Base-by-base conservation (phyloP, 1,140 invertebrate species). In the Ceratitis capitata region DNA sequence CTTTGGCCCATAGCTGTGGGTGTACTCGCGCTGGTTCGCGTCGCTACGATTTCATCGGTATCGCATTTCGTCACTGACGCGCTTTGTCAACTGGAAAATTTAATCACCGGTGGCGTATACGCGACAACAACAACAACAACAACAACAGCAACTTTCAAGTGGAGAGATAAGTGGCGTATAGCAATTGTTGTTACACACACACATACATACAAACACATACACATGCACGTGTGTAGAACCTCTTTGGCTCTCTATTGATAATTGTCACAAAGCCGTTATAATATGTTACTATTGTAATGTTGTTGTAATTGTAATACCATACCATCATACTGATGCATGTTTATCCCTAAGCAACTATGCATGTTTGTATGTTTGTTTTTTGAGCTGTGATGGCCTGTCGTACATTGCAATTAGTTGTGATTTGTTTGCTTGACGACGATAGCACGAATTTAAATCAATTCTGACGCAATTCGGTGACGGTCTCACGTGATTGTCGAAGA, bases 91-190 rank as follows among this genome's bases (percentile, higher is more conserved):
- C 39, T 69, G 32, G 14, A 39, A 69, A 69, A 35, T 69, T 69
- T 69, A 69, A 69, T 69, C 61, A 69, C 61, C 61, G 61, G 14
- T 69, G 61, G 61, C 61, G 61, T 35, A 35, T 69, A 69, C 29
- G 61, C 32, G 19, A 69, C 61, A 35, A 35, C 61, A n/a, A n/a
- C n/a, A n/a, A n/a, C n/a, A n/a, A n/a, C n/a, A n/a, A n/a, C n/a
- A n/a, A n/a, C n/a, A n/a, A n/a, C n/a, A n/a, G n/a, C n/a, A n/a
- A n/a, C n/a, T n/a, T n/a, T 39, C 12, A 35, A 69, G 32, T 69
- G 61, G n/a, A n/a, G n/a, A 3, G 14, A 69, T 35, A 69, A 85
- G 89, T 53, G 92, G 92, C 87, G 53, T 74, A n/a, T n/a, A 74
- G 89, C 89, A 42, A 83, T 92, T 85, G 86, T 32, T 69, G 16